Evolutionary conservation across 2,888 invertebrate genomes (phyloP).

Genomic region (Marasmarcha lunaedactyla): DNA sequence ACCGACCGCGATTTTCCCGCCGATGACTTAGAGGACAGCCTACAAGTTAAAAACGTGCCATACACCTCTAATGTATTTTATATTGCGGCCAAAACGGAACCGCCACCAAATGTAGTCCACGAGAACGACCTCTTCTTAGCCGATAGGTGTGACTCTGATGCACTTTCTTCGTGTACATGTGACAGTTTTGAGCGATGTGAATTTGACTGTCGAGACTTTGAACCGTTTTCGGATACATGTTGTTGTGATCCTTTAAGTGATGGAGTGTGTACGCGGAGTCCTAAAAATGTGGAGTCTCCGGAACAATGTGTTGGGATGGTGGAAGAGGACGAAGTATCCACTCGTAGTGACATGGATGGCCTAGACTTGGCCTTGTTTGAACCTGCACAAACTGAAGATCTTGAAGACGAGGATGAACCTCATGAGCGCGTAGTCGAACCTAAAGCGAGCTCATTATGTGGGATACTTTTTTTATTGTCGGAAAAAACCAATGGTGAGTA

Average conservation of each 20-base stretch:
- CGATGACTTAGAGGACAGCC: conserved; percentile 26
- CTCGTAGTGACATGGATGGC: conserved; percentile 74
- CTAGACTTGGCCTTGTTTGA: conserved; percentile 76
- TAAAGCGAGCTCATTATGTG: conserved; percentile 41
- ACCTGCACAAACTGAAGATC: conserved; percentile 57
- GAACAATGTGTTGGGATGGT: conserved; percentile 47
- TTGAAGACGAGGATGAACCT: conserved; percentile 26
- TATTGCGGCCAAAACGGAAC: conserved; percentile 42
- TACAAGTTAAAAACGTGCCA: conserved; percentile 60
- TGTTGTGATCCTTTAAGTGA: conserved; percentile 66
- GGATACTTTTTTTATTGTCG: conserved; percentile 47
- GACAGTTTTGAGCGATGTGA: conserved; percentile 69
- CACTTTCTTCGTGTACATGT: conserved; percentile 65
- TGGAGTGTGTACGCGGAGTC: conserved; percentile 60
- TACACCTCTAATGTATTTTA: conserved; percentile 56
- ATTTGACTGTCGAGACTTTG: conserved; percentile 69
- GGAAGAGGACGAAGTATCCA: conserved; percentile 53
- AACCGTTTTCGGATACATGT: conserved; percentile 73
- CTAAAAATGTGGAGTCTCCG: conserved; percentile 60
- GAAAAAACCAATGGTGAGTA: conserved; percentile 47
- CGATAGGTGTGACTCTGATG: conserved; percentile 59
- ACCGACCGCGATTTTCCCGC: conserved; percentile 24
- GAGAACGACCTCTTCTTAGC: conserved; percentile 41
- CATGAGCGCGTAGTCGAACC: conserved; percentile 22
- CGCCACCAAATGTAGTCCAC: conserved; percentile 33